phyloP scores from a whole-genome alignment of 2,888 invertebrate genomes.

The Labia minor region DNA sequence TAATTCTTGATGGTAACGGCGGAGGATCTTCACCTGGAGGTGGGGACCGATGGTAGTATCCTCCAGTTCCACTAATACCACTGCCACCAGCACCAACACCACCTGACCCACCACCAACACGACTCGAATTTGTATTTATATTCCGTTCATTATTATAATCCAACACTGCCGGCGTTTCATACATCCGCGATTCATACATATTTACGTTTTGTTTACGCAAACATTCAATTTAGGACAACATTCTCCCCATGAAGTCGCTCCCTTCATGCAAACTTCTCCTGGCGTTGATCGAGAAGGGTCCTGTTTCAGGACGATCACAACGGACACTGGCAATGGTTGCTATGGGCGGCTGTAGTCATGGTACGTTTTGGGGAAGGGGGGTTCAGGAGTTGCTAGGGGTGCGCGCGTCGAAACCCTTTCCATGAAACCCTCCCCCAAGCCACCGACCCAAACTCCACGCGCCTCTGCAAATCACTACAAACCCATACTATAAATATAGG shows the following conservation, averaged over 20 bases:
- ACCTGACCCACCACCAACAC: background rate
- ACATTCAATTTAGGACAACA: no score
- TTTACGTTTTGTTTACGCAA: background rate
- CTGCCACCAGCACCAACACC: background rate
- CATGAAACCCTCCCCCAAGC: background rate
- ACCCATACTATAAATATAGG: conserved; percentile 13
- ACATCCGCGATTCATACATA: background rate
- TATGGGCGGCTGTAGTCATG: conserved; percentile 1
- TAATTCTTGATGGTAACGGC: background rate
- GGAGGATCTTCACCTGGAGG: background rate
- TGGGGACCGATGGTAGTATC: background rate
- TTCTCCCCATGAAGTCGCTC: no score
- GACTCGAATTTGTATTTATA: no score
- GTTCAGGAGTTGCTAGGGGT: background rate
- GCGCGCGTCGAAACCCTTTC: background rate
- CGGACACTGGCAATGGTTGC: conserved; percentile 1
- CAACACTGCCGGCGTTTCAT: background rate
- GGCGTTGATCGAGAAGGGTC: background rate
- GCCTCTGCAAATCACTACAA: conserved; percentile 7
- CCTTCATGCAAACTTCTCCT: no score
- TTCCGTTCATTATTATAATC: background rate
- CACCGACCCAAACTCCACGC: background rate
- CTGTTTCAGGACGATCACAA: background rate
- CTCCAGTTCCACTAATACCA: background rate
- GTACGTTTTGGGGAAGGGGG: background rate